phyloP scores from a whole-genome alignment of 2,888 invertebrate genomes.

The Apodemia hepburni region DNA sequence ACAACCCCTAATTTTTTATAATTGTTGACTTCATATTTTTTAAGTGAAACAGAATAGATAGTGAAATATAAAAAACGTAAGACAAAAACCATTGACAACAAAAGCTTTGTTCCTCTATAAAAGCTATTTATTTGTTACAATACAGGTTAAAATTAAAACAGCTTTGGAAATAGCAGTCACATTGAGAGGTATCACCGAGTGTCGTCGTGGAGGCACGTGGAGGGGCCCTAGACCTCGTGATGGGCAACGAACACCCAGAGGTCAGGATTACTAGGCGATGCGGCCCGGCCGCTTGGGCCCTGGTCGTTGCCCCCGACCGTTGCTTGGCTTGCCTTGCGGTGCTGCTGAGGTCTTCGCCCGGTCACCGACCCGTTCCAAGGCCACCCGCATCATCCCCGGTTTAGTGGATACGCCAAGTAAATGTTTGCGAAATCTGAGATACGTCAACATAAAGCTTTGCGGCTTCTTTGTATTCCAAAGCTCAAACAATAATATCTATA shows the following conservation, averaged over 20 bases:
- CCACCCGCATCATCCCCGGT: constrained; percentile 76
- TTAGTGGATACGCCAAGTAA: constrained; percentile 49
- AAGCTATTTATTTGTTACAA: too few species aligned
- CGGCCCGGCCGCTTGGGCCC: constrained; percentile 44
- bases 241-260: constrained; percentile 33
- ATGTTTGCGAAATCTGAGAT: constrained; percentile 54
- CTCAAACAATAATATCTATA: neutral
- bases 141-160: too few species aligned
- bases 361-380: constrained; percentile 77
- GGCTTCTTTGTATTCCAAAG: neutral
- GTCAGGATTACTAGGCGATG: constrained; percentile 57
- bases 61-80: too few species aligned
- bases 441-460: neutral
- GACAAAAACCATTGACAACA: too few species aligned
- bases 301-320: constrained; percentile 79
- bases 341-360: constrained; percentile 77
- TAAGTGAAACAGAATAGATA: too few species aligned
- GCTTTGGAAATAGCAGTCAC: neutral
- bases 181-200: neutral
- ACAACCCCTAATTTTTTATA: too few species aligned
- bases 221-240: constrained; percentile 26
- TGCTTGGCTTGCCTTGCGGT: constrained; percentile 64
- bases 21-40: too few species aligned
- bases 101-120: too few species aligned
- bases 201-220: constrained; percentile 15